Percentiles rank a stretch among this genome's conserved stretches.
Evolutionary conservation across 2,888 invertebrate genomes (phyloP).

Genomic region (Mayetiola destructor): DNA sequence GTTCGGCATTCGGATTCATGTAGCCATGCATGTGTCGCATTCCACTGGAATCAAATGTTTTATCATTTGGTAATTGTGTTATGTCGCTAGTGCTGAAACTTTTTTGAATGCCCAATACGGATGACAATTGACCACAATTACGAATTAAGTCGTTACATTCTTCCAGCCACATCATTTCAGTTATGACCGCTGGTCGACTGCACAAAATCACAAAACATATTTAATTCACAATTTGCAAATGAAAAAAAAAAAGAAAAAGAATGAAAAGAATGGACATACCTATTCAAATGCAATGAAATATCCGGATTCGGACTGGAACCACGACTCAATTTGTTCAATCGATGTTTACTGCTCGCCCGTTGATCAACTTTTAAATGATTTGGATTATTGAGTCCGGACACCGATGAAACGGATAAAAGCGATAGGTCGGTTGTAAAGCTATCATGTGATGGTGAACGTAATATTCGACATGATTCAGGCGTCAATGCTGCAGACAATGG

Average conservation of each 20-base stretch:
- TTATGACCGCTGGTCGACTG: constrained; percentile 39
- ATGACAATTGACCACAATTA: constrained; percentile 64
- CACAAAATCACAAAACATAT: neutral
- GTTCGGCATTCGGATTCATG: constrained; percentile 21
- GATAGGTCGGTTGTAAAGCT: constrained; percentile 72
- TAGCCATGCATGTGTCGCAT: constrained; percentile 18
- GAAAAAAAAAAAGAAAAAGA: neutral
- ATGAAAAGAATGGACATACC: constrained; percentile 16
- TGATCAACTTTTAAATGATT: neutral
- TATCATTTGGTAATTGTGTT: constrained; percentile 41
- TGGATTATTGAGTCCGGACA: constrained; percentile 42
- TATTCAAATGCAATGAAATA: constrained; percentile 28
- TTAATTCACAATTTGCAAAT: neutral
- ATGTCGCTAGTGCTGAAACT: constrained; percentile 76
- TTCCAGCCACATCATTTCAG: constrained; percentile 52
- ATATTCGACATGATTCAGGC: constrained; percentile 44
- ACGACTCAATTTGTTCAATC: constrained; percentile 39
- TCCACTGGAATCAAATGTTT: neutral
- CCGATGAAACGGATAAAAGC: constrained; percentile 59
- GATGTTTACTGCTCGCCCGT: constrained; percentile 29
- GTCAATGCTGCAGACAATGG: neutral
- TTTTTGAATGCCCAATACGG: constrained; percentile 64
- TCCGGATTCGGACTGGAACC: constrained; percentile 64
- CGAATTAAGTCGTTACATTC: constrained; percentile 64
- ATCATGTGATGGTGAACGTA: constrained; percentile 69